These are phyloP conservation scores for Carabus problematicus DNA, from an alignment of 2,888 invertebrate genomes.

Conservation along the genomic window DNA sequence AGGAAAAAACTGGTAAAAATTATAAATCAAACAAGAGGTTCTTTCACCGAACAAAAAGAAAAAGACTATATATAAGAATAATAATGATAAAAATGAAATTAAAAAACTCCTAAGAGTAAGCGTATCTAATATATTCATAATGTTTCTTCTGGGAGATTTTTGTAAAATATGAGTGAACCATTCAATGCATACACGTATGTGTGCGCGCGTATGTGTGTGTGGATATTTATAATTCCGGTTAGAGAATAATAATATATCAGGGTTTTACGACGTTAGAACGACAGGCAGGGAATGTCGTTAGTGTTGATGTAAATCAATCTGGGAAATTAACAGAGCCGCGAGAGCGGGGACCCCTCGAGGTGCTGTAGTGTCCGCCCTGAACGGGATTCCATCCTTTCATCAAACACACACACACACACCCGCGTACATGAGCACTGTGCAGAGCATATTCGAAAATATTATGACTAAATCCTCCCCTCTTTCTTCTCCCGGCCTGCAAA, in stretches of 20 bases:
- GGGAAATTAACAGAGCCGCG: conserved; percentile 56
- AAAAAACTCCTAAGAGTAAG: background rate
- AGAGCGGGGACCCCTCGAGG: conserved; percentile 45
- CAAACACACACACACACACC: background rate
- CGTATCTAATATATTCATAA: conserved; percentile 19
- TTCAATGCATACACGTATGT: too few relatives aligned
- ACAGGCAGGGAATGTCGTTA: conserved; percentile 52
- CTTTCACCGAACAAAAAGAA: too few relatives aligned
- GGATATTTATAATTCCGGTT: conserved; percentile 35
- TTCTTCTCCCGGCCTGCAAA: conserved; percentile 34
- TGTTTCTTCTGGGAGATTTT: conserved; percentile 10
- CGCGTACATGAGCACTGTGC: background rate
- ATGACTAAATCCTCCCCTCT: background rate
- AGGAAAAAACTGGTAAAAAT: too few relatives aligned
- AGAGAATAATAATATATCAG: conserved; percentile 52
- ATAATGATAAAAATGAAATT: conserved; percentile 5
- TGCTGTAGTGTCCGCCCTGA: background rate
- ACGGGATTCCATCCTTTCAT: conserved; percentile 16
- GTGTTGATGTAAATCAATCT: conserved; percentile 58
- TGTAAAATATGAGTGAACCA: background rate
- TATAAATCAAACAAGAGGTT: too few relatives aligned
- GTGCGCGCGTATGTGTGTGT: conserved; percentile 21
- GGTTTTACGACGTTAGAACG: conserved; percentile 53
- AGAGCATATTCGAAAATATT: conserved; percentile 7
- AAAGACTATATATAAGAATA: background rate